Percentiles rank a stretch among this genome's conserved stretches.
These are phyloP conservation scores for Mallateleia sp. DNA, from an alignment of 2,888 invertebrate species.

Conservation along the genomic window DNA sequence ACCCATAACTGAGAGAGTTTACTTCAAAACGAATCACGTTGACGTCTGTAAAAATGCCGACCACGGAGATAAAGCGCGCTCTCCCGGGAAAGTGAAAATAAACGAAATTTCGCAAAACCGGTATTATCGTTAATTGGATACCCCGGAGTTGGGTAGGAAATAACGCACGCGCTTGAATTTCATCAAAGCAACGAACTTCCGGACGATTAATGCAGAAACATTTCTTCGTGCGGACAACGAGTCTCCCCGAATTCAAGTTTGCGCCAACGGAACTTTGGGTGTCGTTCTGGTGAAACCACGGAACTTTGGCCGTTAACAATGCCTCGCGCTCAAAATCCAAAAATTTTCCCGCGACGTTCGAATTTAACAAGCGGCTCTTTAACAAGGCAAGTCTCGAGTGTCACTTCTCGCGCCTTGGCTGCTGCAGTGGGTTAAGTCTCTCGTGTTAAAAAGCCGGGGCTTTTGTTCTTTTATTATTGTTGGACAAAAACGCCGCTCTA, in stretches of 20 bases:
- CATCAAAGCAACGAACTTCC: constrained; percentile 36
- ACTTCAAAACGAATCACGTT: background rate
- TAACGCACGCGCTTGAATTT: no score
- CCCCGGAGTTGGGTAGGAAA: no score
- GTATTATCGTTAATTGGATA: constrained; percentile 30
- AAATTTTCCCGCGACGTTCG: constrained; percentile 45
- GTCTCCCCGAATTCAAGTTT: no score
- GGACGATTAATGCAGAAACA: constrained; percentile 16
- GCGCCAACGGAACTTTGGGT: constrained; percentile 25
- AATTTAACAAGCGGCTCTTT: constrained; percentile 66
- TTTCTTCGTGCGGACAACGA: constrained; percentile 24
- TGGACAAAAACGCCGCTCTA: constrained; percentile 46
- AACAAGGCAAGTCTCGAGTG: constrained; percentile 72
- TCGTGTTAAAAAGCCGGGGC: constrained; percentile 56
- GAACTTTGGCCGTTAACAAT: constrained; percentile 47
- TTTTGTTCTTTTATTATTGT: constrained; percentile 67
- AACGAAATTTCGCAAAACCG: constrained; percentile 8
- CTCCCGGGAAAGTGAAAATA: constrained; percentile 1
- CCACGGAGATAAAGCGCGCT: constrained; percentile 11
- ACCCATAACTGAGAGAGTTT: no score
- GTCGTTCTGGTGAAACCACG: constrained; percentile 31
- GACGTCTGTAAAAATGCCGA: constrained; percentile 18
- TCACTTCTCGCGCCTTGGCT: constrained; percentile 66
- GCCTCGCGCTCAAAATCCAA: constrained; percentile 12
- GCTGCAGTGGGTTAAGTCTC: constrained; percentile 36